phyloP scores from a whole-genome alignment of 2,888 invertebrate genomes.

The Eremobia ochroleuca region DNA sequence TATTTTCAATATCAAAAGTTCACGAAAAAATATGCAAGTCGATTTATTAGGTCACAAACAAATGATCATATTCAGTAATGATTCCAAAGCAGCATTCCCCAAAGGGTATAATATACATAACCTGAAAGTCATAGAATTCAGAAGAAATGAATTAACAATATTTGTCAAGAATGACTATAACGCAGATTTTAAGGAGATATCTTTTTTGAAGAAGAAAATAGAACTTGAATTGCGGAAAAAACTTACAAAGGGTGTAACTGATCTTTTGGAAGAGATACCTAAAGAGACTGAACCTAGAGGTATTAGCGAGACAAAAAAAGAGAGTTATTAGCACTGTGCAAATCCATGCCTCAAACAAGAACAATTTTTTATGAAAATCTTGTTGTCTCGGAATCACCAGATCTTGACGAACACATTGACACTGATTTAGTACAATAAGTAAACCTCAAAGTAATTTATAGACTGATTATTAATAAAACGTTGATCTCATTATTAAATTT shows the following conservation, averaged over 20 bases:
- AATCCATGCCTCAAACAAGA: background rate
- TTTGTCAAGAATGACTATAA: slow-evolving; percentile 11
- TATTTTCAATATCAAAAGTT: background rate
- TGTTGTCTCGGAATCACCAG: slow-evolving; percentile 6
- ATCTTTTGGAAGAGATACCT: too few relatives aligned
- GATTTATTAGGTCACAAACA: background rate
- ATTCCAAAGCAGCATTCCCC: background rate
- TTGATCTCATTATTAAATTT: too few relatives aligned
- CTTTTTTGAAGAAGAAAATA: slow-evolving; percentile 12
- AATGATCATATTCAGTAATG: slow-evolving; percentile 5
- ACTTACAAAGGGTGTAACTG: too few relatives aligned
- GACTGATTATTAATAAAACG: background rate
- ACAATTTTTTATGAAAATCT: slow-evolving; percentile 7
- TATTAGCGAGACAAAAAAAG: slow-evolving; percentile 8
- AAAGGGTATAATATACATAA: slow-evolving; percentile 7
- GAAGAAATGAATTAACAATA: slow-evolving; percentile 8
- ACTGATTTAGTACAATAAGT: background rate
- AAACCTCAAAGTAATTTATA: background rate
- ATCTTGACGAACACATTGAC: slow-evolving; percentile 12
- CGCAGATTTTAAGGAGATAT: slow-evolving; percentile 6
- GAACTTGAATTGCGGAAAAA: background rate
- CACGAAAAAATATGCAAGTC: slow-evolving; percentile 9
- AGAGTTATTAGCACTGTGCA: slow-evolving; percentile 6
- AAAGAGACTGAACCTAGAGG: slow-evolving; percentile 6
- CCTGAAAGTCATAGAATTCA: slow-evolving; percentile 6